phyloP scores from a whole-genome alignment of 2,797 vertebrate genomes.

The Picus viridis region DNA sequence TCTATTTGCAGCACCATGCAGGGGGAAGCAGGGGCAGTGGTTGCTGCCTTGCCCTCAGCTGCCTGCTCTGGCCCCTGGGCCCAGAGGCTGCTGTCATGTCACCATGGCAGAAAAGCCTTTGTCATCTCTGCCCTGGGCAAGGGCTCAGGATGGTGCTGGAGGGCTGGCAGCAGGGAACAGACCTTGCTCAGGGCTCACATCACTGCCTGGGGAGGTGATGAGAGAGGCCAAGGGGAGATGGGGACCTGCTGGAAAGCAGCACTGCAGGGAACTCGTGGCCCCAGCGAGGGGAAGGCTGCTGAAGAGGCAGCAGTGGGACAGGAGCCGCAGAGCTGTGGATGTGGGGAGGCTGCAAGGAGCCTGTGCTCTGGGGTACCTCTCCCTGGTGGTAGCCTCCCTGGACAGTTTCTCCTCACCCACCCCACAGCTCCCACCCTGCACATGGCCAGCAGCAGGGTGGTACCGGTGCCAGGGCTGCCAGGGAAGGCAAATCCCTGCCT shows the following conservation, averaged over 20 bases:
- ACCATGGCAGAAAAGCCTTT: rapidly evolving
- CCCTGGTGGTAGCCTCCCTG: neutral
- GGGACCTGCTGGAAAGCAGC: neutral
- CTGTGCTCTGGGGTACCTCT: neutral
- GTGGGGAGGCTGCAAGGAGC: no score
- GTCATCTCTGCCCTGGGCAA: neutral
- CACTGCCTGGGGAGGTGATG: rapidly evolving
- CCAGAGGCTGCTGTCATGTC: neutral
- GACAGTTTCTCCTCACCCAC: neutral
- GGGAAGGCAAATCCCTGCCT: neutral
- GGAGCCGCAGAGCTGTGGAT: neutral
- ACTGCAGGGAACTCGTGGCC: neutral
- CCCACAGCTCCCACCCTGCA: neutral
- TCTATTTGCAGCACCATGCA: neutral
- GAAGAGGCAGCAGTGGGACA: neutral
- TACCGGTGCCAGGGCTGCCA: neutral
- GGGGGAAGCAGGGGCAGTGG: neutral
- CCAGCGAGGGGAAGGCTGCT: neutral
- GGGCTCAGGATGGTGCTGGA: neutral
- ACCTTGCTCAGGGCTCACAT: neutral
- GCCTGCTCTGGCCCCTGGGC: rapidly evolving
- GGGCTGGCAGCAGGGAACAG: neutral
- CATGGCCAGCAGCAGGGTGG: neutral
- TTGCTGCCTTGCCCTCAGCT: neutral
- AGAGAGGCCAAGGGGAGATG: neutral